Conservation (phyloP, 2,113 vertebrate genomes). For the Ovibos moschatus region DNA sequence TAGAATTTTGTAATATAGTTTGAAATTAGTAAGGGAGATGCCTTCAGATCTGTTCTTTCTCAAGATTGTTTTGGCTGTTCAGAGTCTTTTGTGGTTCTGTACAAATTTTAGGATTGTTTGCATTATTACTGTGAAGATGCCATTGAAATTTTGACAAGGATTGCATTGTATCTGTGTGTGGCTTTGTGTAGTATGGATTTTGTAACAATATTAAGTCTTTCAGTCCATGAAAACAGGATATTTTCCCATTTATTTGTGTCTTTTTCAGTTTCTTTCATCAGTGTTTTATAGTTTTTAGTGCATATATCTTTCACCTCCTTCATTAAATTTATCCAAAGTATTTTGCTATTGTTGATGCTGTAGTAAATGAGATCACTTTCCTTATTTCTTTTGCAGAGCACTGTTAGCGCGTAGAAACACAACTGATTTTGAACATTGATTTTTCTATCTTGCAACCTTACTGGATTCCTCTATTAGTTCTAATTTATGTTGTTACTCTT, state of each 20-base stretch:
- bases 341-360: neutral
- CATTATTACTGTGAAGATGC: neutral
- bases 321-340: neutral
- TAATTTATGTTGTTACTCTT: neutral
- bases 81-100: neutral
- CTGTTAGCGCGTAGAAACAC: neutral
- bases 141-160: neutral
- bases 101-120: neutral
- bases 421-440: neutral
- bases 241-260: neutral
- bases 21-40: neutral
- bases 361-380: neutral
- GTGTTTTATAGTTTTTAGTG: neutral
- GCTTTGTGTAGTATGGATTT: neutral
- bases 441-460: neutral
- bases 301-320: neutral
- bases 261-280: neutral
- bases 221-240: neutral
- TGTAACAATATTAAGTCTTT: neutral
- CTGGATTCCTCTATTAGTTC: neutral
- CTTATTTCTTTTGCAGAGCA: neutral
- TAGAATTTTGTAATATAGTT: neutral
- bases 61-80: neutral
- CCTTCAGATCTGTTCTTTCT: neutral
- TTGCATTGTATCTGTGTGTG: neutral